These are phyloP conservation scores for Subacronicta megacephala DNA, from an alignment of 2,888 invertebrate species.

Conservation along the genomic window DNA sequence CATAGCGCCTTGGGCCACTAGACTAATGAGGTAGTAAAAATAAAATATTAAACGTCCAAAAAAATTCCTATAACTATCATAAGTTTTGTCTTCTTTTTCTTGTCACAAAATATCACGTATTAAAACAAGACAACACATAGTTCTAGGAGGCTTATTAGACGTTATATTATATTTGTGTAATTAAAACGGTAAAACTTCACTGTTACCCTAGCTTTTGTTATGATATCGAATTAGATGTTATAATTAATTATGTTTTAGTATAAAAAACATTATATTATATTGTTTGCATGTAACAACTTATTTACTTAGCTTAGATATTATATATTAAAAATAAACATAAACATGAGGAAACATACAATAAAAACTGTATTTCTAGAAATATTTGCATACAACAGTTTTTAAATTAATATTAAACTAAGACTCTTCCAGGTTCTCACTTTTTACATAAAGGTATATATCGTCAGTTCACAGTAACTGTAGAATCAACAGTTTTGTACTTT, in stretches of 20 bases:
- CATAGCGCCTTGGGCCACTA: no score
- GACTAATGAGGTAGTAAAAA: no score
- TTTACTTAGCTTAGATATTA: conserved; percentile 45
- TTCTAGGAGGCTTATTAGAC: no score
- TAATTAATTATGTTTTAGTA: not conserved
- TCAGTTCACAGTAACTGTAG: conserved; percentile 83
- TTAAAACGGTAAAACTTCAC: no score
- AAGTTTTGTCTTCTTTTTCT: no score
- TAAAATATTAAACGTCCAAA: no score
- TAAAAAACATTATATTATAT: conserved; percentile 23
- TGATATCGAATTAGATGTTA: not conserved
- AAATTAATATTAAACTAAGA: conserved; percentile 77
- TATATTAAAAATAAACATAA: conserved; percentile 64
- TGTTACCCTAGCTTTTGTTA: not conserved
- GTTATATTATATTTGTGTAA: no score
- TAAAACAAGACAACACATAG: no score
- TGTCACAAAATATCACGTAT: no score
- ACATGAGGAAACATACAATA: conserved; percentile 81
- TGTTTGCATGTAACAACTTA: conserved; percentile 47
- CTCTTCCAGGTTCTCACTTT: conserved; percentile 65
- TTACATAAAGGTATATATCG: conserved; percentile 58
- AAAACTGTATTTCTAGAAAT: conserved; percentile 87
- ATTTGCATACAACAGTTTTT: conserved; percentile 85
- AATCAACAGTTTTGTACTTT: conserved; percentile 93
- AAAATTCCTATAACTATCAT: no score